These are phyloP conservation scores for Condylura cristata DNA, from an alignment of 2,113 vertebrate genomes.

Conservation along the genomic window DNA sequence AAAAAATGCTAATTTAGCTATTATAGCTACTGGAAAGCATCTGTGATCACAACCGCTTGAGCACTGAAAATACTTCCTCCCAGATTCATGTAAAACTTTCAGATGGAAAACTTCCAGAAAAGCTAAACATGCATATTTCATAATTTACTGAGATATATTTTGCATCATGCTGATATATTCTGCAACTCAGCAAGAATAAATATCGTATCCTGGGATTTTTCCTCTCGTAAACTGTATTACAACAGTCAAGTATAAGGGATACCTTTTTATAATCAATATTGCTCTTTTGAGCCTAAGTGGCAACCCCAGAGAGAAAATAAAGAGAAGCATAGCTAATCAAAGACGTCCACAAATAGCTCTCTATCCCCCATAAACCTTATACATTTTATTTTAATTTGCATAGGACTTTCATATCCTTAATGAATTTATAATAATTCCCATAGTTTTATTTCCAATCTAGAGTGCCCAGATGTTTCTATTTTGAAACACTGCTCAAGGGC, in stretches of 20 bases:
- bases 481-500: constrained; percentile 5
- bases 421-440: background rate
- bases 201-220: constrained; percentile 41
- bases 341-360: constrained; percentile 11
- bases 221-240: constrained; percentile 18
- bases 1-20: constrained; percentile 62
- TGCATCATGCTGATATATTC: constrained; percentile 55
- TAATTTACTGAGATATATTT: constrained; percentile 68
- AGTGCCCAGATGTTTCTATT: background rate
- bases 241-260: background rate
- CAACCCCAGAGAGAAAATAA: background rate
- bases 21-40: constrained; percentile 50
- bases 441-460: background rate
- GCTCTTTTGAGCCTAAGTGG: constrained; percentile 21
- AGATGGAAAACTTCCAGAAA: constrained; percentile 53
- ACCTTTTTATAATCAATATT: constrained; percentile 58
- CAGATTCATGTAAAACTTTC: constrained; percentile 63
- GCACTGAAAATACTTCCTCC: constrained; percentile 61
- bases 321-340: background rate
- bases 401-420: background rate
- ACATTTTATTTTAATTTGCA: constrained; percentile 46
- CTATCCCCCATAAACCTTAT: background rate
- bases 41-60: constrained; percentile 65
- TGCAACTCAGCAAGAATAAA: constrained; percentile 67
- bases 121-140: constrained; percentile 64